phyloP scores from a whole-genome alignment of 2,113 vertebrate species.

The Falco punctatus region DNA sequence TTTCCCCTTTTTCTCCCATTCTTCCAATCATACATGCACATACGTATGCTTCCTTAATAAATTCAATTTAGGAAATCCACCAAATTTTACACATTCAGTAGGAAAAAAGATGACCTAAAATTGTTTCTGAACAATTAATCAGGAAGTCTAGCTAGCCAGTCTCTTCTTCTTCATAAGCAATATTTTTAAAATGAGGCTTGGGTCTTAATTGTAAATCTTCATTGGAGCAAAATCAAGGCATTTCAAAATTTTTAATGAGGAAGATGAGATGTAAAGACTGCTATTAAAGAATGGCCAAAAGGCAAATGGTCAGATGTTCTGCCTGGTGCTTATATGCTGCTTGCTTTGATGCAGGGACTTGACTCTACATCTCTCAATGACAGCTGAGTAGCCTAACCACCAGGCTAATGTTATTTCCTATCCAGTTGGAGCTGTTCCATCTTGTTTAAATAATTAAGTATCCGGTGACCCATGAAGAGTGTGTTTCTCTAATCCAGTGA shows the following conservation, averaged over 20 bases:
- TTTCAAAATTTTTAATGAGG: not conserved
- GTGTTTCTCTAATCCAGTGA: not conserved
- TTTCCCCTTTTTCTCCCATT: not conserved
- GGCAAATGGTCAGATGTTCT: not conserved
- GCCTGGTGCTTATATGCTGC: not conserved
- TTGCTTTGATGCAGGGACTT: not conserved
- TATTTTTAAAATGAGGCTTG: not conserved
- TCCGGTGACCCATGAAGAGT: not conserved
- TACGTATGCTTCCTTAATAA: not conserved
- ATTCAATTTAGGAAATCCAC: not conserved
- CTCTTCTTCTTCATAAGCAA: not conserved
- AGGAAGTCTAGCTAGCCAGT: not conserved
- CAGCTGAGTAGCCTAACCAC: not conserved
- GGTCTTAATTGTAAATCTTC: not conserved
- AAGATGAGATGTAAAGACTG: not conserved
- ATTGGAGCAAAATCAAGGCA: not conserved
- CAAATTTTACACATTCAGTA: not conserved
- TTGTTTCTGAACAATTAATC: not conserved
- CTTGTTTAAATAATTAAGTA: slow-evolving; percentile 42
- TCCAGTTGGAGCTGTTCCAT: not conserved
- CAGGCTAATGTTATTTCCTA: slow-evolving; percentile 8
- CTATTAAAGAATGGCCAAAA: not conserved
- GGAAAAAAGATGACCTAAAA: not conserved
- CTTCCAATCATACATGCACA: not conserved
- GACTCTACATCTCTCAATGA: not conserved